Evolutionary conservation across 92 coral and sea anemone species (phyloP), one percentile per base, ranked within the genome.

Genomic region (Porites lobata): DNA sequence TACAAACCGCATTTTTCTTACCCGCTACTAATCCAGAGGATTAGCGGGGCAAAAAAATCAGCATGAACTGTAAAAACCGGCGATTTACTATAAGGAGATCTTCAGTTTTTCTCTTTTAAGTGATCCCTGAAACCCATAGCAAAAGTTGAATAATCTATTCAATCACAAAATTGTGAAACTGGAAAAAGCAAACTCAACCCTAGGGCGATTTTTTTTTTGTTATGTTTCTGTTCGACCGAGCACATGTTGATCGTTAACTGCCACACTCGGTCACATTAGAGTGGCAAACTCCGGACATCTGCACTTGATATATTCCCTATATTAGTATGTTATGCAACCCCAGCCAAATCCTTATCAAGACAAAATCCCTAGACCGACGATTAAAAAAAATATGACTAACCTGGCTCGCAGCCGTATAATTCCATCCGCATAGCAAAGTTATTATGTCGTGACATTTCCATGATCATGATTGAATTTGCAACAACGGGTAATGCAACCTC

Each of bases 341-440:
- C 17, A 11, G 13, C 17, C 18, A n/a, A 62, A 3, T 8, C 47
- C 32, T 14, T 24, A 3, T 15, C n/a, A 38, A 18, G 52, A 69
- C 18, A 38, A 22, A 24, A 69, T 38, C 13, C 11, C 4, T 21
- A 13, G 15, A 69, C 12, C 47, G 47, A 38, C 26, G 17, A 19
- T 32, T 8, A 17, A 10, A 50, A 62, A 9, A 8, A 19, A 61
- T 29, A 29, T 15, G 56, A 61, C 87, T 10, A 51, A 92, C 95
- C 95, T 77, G 95, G 93, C n/a, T 89, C 86, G 73, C 95, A 92
- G 57, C 95, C 95, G 78, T 14, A 92, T 15, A 92, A 83, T 65
- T 92, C 95, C 93, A 92, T 59, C 68, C 95, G 77, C 13, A 92
- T 24, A 12, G 91, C 95, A 66, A 92, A 92, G 80, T 92, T 92